These are phyloP conservation scores for Brachymystax lenok DNA, from an alignment of 2,797 vertebrate species.

Conservation along the genomic window DNA sequence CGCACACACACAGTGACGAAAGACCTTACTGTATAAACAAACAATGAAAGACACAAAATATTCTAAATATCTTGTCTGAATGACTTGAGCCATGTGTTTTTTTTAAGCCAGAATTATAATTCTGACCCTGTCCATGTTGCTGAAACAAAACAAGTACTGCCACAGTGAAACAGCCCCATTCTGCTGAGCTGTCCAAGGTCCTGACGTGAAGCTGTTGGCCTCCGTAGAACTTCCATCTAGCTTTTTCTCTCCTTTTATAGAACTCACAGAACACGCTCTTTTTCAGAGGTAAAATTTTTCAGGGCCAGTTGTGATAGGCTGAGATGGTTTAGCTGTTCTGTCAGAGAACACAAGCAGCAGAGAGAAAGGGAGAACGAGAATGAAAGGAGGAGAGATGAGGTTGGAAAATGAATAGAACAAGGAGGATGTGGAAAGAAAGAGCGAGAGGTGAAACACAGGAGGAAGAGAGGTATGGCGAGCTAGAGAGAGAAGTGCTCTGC, in stretches of 20 bases:
- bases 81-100: no score
- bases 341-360: slow-evolving; percentile 38
- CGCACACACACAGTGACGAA: not conserved
- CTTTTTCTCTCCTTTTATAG: slow-evolving; percentile 33
- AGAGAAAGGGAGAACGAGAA: no score
- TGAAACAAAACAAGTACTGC: slow-evolving; percentile 32
- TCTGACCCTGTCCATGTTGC: slow-evolving; percentile 41
- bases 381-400: not conserved
- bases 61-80: no score
- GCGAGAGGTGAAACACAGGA: slow-evolving; percentile 21
- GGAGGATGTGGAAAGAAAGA: not conserved
- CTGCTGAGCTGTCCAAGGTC: slow-evolving; percentile 44
- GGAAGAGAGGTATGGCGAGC: slow-evolving; percentile 3
- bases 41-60: not conserved
- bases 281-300: slow-evolving; percentile 65
- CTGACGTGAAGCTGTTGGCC: slow-evolving; percentile 51
- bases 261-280: slow-evolving; percentile 16
- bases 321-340: slow-evolving; percentile 58
- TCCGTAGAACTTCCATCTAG: not conserved
- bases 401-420: slow-evolving; percentile 18
- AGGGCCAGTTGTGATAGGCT: slow-evolving; percentile 51
- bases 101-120: no score
- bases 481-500: slow-evolving; percentile 10
- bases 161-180: not conserved
- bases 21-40: not conserved